Conservation (phyloP, 1,140 invertebrate species). For the Bicyclus anynana region DNA sequence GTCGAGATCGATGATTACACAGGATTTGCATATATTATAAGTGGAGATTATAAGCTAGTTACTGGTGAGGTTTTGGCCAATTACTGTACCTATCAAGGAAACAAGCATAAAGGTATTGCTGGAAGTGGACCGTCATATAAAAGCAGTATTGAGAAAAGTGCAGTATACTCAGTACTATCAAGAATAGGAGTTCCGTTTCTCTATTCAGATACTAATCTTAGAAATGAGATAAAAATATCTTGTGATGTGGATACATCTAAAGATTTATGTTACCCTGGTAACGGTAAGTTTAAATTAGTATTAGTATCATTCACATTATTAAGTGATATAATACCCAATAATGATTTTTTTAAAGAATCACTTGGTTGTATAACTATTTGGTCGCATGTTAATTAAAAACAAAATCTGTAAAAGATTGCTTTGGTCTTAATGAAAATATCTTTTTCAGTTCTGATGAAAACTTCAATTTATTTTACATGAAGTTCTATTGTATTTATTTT, state of each 20-base stretch:
- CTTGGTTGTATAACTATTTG: no score
- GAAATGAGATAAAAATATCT: conserved; percentile 38
- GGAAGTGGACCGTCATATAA: conserved; percentile 41
- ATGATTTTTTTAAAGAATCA: no score
- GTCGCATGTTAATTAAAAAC: no score
- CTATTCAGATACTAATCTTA: conserved; percentile 29
- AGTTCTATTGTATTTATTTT: no score
- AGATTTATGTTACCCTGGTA: conserved; percentile 40
- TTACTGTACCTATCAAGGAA: conserved; percentile 48
- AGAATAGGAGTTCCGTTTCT: conserved; percentile 33
- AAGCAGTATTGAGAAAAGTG: conserved; percentile 39
- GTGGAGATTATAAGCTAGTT: conserved; percentile 53
- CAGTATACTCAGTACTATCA: conserved; percentile 40
- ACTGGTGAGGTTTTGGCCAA: conserved; percentile 33
- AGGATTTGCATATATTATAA: conserved; percentile 46
- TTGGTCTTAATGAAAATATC: no score
- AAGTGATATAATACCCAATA: no score
- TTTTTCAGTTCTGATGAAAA: no score
- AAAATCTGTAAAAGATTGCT: no score
- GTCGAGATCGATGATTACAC: conserved; percentile 57
- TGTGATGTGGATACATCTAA: conserved; percentile 27
- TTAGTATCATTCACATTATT: no score
- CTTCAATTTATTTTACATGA: no score
- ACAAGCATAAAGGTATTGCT: conserved; percentile 41
- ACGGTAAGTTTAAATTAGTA: neutral